Evolutionary conservation across 64 coral and sea anemone genomes (phyloP).

Genomic region (Actinia equina): DNA sequence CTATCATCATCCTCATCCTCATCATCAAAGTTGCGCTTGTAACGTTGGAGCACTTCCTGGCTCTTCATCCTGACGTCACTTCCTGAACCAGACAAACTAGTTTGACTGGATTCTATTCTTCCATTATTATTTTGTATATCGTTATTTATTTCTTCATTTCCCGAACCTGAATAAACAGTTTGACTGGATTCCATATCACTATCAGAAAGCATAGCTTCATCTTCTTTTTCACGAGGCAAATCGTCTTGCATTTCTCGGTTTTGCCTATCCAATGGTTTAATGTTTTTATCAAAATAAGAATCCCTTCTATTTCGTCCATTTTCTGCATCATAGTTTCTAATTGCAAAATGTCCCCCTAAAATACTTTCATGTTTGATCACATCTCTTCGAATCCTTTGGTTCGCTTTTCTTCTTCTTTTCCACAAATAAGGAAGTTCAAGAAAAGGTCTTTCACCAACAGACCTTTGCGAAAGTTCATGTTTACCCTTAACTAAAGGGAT

Average conservation of each 20-base stretch:
- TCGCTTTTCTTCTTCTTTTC: neutral
- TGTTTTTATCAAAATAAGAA: neutral
- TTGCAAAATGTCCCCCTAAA: neutral
- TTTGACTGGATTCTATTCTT: neutral
- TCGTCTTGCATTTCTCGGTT: neutral
- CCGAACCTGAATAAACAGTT: neutral
- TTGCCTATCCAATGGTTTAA: neutral
- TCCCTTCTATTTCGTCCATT: neutral
- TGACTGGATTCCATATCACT: neutral
- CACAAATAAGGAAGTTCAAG: neutral
- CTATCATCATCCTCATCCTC: neutral
- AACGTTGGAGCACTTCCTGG: neutral
- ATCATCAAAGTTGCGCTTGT: slow-evolving; percentile 6
- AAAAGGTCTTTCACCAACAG: neutral
- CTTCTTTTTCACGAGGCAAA: neutral
- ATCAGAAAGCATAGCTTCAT: neutral
- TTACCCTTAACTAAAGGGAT: neutral
- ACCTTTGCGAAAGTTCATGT: neutral
- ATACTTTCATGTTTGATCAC: neutral
- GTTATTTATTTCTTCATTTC: neutral
- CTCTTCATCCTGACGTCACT: neutral
- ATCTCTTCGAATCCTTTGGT: neutral
- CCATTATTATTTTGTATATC: neutral
- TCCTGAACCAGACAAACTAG: neutral
- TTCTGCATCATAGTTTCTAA: neutral